Conservation (phyloP, 2,888 invertebrate species). For the Diloba caeruleocephala region DNA sequence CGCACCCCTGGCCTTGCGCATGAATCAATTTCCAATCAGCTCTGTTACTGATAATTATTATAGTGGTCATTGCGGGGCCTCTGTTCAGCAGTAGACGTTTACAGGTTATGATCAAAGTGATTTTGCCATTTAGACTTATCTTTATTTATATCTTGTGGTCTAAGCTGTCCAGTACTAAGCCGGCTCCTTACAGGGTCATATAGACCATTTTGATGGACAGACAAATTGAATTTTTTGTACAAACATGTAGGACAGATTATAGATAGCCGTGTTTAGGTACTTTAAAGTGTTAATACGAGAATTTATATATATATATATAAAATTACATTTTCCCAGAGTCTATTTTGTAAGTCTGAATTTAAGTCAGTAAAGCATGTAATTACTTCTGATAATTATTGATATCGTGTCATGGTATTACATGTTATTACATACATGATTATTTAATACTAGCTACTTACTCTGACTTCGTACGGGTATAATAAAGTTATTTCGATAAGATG, state of each 20-base stretch:
- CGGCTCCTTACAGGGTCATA: slow-evolving; percentile 32
- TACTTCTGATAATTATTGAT: background rate
- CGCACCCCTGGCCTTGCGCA: no score
- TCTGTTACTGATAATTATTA: no score
- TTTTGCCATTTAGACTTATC: slow-evolving; percentile 27
- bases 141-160: slow-evolving; percentile 15
- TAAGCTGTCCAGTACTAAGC: background rate
- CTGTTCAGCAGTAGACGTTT: no score
- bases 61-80: no score
- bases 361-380: slow-evolving; percentile 7
- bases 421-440: no score
- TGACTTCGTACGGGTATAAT: no score
- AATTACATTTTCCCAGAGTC: slow-evolving; percentile 6
- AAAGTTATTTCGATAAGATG: no score
- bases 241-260: slow-evolving; percentile 22
- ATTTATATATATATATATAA: no score
- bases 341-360: background rate
- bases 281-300: slow-evolving; percentile 23
- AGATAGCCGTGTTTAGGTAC: slow-evolving; percentile 35
- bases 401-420: no score
- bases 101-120: no score
- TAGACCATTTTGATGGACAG: slow-evolving; percentile 32
- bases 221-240: slow-evolving; percentile 35
- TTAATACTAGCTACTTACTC: no score
- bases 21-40: no score